Evolutionary conservation across 2,888 invertebrate genomes (phyloP).

Genomic region (Chymomyza amoena): DNA sequence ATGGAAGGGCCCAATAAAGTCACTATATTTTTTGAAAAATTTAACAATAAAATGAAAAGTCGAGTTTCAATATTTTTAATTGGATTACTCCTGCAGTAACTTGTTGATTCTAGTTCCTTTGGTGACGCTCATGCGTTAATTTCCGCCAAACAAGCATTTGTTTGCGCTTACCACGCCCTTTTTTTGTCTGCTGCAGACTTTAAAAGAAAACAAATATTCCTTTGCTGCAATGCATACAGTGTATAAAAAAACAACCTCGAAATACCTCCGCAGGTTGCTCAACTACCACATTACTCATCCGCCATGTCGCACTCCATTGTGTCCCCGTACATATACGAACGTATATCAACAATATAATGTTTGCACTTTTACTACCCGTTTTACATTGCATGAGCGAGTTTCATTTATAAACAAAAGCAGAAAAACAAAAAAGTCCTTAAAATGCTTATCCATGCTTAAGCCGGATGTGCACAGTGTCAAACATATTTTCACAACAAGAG

Average conservation of each 20-base stretch:
- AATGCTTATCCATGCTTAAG: conserved; percentile 12
- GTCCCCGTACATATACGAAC: not conserved
- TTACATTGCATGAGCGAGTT: not conserved
- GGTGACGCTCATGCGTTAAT: too few species aligned
- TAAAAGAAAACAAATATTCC: too few species aligned
- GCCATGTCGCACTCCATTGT: not conserved
- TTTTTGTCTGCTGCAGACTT: too few species aligned
- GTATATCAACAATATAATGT: not conserved
- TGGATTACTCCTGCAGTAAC: too few species aligned
- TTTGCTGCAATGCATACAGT: too few species aligned
- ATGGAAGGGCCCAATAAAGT: too few species aligned
- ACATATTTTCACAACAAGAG: conserved; percentile 28
- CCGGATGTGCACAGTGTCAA: conserved; percentile 72
- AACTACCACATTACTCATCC: conserved; percentile 8
- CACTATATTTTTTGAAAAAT: too few species aligned
- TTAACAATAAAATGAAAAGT: too few species aligned
- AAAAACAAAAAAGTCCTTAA: not conserved
- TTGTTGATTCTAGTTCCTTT: too few species aligned
- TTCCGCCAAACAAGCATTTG: too few species aligned
- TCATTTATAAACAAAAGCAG: not conserved
- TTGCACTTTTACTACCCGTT: not conserved
- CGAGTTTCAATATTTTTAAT: too few species aligned
- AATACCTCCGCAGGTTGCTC: conserved; percentile 7
- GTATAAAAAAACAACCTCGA: not conserved
- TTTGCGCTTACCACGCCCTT: too few species aligned